Evolutionary conservation across 1,140 invertebrate species (phyloP), one percentile per base, ranked within the genome.

Genomic region (Heliconius congener): DNA sequence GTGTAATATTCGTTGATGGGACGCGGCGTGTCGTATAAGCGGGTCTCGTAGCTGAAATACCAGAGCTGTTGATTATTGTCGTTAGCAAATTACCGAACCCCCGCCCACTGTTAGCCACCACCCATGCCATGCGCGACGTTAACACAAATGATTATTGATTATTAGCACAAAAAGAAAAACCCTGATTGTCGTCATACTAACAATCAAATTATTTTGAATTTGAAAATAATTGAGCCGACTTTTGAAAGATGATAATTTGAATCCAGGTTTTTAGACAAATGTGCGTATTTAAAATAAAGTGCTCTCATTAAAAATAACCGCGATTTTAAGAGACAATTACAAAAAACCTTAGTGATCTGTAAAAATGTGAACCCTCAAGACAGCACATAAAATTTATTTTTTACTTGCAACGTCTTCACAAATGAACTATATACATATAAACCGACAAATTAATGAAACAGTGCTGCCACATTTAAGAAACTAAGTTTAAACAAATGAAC

Each of bases 31-130:
- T 95, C 94, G 88, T 94, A 95, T 75, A 93, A 86, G 19, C 94
- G 88, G 13, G 94, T 95, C 86, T 95, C 94, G 89, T 95, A 95
- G 79, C 94, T 95, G 94, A 78, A 94, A 94, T 81, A 81, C 83
- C 81, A 84, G 81, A 71, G 75, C 71, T 75, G 77, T 82, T 85
- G 60, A 87, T 87, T 87, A 87, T 82, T 84, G 76, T 80, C 73
- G 80, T 86, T 83, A 83, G 82, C 74, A 42, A 71, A 77, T 37
- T 42, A 50, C 55, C 52, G 46, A 39, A 72, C 71, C 80, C 71
- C 79, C 86, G 77, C 83, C 84, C 85, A 76, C 57, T 73, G 76
- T 73, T 80, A 82, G 82, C 83, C 83, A 57, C 76, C 80, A 88
- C 83, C 85, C 88, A 87, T 89, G 88, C 87, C 88, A 87, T 86